phyloP scores from a whole-genome alignment of 2,113 vertebrate genomes.

The Brachyhypopomus occidentalis region DNA sequence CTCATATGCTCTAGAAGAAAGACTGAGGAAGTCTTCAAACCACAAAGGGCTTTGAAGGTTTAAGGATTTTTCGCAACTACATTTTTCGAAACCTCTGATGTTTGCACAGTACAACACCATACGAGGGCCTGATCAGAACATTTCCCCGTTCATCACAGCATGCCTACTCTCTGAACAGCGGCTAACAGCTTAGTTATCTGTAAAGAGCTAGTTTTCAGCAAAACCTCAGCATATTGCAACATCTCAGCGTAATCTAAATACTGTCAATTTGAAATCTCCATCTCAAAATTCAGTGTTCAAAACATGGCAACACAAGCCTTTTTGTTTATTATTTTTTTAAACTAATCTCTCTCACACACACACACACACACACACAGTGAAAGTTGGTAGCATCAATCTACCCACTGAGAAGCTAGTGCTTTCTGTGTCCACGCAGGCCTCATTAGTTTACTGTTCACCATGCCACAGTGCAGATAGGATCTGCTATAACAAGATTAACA shows the following conservation, averaged over 20 bases:
- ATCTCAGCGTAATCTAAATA: too few relatives aligned
- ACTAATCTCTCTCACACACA: not conserved
- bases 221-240: not conserved
- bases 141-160: not conserved
- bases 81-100: slow-evolving; percentile 18
- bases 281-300: not conserved
- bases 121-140: not conserved
- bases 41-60: slow-evolving; percentile 2
- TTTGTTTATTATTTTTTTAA: too few relatives aligned
- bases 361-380: slow-evolving; percentile 26
- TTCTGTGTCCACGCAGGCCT: slow-evolving; percentile 1
- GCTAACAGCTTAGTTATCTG: too few relatives aligned
- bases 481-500: slow-evolving; percentile 58
- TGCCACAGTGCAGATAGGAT: slow-evolving; percentile 42
- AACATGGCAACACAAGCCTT: not conserved
- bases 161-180: not conserved
- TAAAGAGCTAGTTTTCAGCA: not conserved
- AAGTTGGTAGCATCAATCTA: slow-evolving; percentile 5
- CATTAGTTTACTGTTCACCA: slow-evolving; percentile 13
- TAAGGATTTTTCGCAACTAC: not conserved
- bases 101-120: slow-evolving; percentile 14
- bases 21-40: slow-evolving; percentile 11
- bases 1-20: not conserved
- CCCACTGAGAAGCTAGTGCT: slow-evolving; percentile 13
- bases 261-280: not conserved